Evolutionary conservation across 2,888 invertebrate genomes (phyloP).

Genomic region (Drosophila anomalata): DNA sequence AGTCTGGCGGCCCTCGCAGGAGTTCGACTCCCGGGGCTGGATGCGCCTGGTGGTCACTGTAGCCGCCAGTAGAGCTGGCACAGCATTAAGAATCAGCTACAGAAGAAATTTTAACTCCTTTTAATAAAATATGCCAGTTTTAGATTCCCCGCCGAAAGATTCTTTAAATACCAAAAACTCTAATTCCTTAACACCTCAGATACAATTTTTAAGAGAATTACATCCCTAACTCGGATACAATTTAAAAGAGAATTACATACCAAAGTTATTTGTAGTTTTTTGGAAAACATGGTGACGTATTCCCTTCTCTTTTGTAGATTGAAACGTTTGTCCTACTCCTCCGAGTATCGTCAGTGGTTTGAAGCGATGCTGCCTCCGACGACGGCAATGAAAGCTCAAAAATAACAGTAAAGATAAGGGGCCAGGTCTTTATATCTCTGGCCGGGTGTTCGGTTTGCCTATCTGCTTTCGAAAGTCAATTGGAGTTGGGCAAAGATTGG

Average conservation of each 20-base stretch:
- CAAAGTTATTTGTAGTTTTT: slow-evolving; percentile 40
- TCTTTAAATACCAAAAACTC: no score
- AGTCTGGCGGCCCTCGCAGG: slow-evolving; percentile 78
- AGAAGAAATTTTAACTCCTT: background rate
- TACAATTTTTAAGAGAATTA: no score
- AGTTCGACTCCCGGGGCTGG: slow-evolving; percentile 79
- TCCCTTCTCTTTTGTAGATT: slow-evolving; percentile 2
- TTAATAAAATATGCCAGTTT: background rate
- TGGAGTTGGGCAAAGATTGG: slow-evolving; percentile 49
- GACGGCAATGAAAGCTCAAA: slow-evolving; percentile 51
- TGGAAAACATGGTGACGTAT: slow-evolving; percentile 52
- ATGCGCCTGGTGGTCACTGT: slow-evolving; percentile 56
- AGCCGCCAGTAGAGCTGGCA: slow-evolving; percentile 35
- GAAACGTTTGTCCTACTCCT: slow-evolving; percentile 53
- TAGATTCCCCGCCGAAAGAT: background rate
- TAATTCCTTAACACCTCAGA: no score
- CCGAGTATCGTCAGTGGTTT: slow-evolving; percentile 56
- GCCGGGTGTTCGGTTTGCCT: slow-evolving; percentile 35
- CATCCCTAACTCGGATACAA: no score
- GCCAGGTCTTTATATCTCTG: slow-evolving; percentile 23
- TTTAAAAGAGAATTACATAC: slow-evolving; percentile 33
- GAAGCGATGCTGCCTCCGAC: slow-evolving; percentile 50
- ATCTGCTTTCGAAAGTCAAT: slow-evolving; percentile 65
- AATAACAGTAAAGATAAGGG: slow-evolving; percentile 58
- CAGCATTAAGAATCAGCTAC: slow-evolving; percentile 51